Evolutionary conservation across 2,888 invertebrate species (phyloP).

Genomic region (Conomelus anceps): DNA sequence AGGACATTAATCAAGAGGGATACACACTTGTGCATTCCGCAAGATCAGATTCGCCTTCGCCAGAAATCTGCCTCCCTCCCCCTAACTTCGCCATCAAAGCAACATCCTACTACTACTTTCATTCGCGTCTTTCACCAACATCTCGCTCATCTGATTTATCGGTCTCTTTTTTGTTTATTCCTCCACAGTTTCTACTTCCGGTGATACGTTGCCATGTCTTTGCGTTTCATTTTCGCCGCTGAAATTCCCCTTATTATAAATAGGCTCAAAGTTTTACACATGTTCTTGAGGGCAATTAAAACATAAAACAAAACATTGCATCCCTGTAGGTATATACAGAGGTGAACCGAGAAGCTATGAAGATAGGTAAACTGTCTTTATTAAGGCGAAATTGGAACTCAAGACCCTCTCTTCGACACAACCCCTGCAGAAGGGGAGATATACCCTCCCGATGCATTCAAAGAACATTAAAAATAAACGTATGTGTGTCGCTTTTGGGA

Average conservation of each 20-base stretch:
- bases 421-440: no score
- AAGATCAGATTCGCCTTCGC: neutral
- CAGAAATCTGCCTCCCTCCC: neutral
- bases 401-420: no score
- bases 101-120: neutral
- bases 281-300: no score
- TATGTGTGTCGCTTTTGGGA: no score
- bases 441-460: no score
- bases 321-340: no score
- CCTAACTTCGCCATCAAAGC: neutral
- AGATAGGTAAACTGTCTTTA: no score
- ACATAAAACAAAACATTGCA: no score
- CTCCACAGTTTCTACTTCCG: neutral
- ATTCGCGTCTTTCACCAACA: no score
- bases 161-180: neutral
- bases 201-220: neutral
- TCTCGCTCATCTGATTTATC: neutral
- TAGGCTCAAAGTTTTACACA: neutral
- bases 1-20: neutral
- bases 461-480: no score
- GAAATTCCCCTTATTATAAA: neutral
- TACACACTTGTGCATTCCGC: conserved; percentile 13
- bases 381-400: no score
- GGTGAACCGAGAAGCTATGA: no score
- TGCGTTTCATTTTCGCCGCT: neutral